Evolutionary conservation across 2,113 vertebrate genomes (phyloP).

Genomic region (Callocephalon fimbriatum): DNA sequence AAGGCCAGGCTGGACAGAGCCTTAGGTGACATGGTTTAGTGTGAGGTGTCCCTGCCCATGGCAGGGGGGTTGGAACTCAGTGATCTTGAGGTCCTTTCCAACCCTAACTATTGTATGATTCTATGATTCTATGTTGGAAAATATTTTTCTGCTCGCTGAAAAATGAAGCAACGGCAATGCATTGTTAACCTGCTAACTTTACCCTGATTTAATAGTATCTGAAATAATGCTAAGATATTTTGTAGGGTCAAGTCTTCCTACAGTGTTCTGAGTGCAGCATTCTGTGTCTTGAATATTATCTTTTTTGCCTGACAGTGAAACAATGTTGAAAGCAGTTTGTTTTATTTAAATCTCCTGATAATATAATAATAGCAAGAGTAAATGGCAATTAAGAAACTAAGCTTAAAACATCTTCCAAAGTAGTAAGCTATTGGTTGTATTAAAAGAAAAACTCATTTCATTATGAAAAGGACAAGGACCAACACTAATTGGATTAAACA

Average conservation of each 20-base stretch:
- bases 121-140: neutral
- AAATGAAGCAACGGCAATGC: neutral
- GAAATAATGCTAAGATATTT: constrained; percentile 30
- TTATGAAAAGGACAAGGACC: neutral
- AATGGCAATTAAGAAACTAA: constrained; percentile 21
- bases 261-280: neutral
- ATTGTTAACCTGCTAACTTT: neutral
- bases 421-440: neutral
- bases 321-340: neutral
- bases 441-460: neutral
- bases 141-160: neutral
- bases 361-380: neutral
- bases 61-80: neutral
- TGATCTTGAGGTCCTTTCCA: neutral
- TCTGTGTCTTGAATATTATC: constrained; percentile 5
- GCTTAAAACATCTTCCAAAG: neutral
- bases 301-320: neutral
- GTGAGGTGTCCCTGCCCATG: neutral
- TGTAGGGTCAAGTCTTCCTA: neutral
- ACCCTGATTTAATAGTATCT: neutral
- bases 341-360: neutral
- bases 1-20: no score
- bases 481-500: constrained; percentile 6
- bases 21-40: no score
- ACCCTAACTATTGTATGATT: neutral